Base-by-base conservation (phyloP, 2,888 invertebrate genomes). In the Diploptera punctata region DNA sequence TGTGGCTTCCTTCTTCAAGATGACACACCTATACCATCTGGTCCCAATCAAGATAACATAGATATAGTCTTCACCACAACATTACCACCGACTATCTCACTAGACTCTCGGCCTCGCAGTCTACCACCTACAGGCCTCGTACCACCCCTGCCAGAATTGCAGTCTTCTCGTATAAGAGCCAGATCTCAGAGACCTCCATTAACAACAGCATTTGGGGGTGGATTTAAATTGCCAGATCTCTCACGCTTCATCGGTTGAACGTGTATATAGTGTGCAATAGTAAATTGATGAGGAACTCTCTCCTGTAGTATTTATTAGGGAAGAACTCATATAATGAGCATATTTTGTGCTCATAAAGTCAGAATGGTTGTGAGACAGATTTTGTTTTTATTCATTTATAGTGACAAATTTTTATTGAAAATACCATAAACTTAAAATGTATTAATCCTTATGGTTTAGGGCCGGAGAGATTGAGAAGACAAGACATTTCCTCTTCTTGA, bases 171-270 rank as follows among this genome's bases (percentile, higher is more conserved):
- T 10, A 31, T 29, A 7, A 47, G 31, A 3, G 13, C 70, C n/a
- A 62, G 70, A 21, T 33, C 33, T n/a, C 60, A 52, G 13, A 49
- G 71, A n/a, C 49, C 71, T 21, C 16, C n/a, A 26, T 4, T 7
- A 19, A 24, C 67, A 18, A 52, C 21, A 7, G 18, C 33, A 16
- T 29, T 33, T 43, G 47, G 47, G 24, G 43, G 47, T n/a, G 49
- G 38, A 5, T 91, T 93, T 83, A 92, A 16, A n/a, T 88, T 93
- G 79, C 93, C 93, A 0, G 93, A 93, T 83, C 85, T 93, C 68
- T 87, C 92, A 74, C 91, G 90, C 16, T 91, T 90, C 81, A 86
- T 91, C 75, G 88, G 88, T 73, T 88, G 85, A 84, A 84, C 4
- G 21, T 19, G 26, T 73, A n/a, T 26, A 38, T 24, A 26, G 3